Evolutionary conservation across 2,113 vertebrate genomes (phyloP), one percentile per base, ranked within the genome.

Genomic region (Bagarius yarrelli): DNA sequence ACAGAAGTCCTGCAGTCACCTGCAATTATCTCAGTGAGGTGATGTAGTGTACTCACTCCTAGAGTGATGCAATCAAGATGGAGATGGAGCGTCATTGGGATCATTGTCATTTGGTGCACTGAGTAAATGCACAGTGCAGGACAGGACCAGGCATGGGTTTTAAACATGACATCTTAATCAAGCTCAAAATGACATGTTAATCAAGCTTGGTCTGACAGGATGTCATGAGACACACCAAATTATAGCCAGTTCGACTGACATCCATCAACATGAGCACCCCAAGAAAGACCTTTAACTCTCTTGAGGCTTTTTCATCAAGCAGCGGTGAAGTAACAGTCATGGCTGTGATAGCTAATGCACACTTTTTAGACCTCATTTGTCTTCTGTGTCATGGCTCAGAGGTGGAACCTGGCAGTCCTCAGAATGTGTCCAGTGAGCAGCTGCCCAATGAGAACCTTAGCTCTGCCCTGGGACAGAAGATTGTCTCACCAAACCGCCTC

Each of bases 361-460:
- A 73, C 21, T 56, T 25, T 69, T 74, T 73, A 40, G 34, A 74
- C 40, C 21, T 55, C 15, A n/a, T 59, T 67, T 59, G 25, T 81
- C 63, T 61, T 60, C 30, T 52, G 1, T 76, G 70, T 64, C 52
- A 32, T 83, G 32, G 40, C 85, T 82, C 86, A 97, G 95, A 86
- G 0, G 88, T 91, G 59, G 92, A 92, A 27, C 21, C 47, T 44
- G 89, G 82, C 21, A 60, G 84, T 16, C 96, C 95, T 0, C 94
- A 96, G 85, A 93, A 91, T 80, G 84, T 97, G 83, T 96, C 97
- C 44, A 93, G 87, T 86, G 95, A 96, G 83, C 96, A 96, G 75
- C 90, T 99, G 0, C 93, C 97, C 86, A 92, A 95, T 27, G 96
- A 97, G 91, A 97, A 96, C 88, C 94, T 99, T 79, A 98, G 95